Percentiles rank a stretch among this genome's conserved stretches.
These are phyloP conservation scores for Hydrochoerus hydrochaeris DNA, from an alignment of 2,113 vertebrate genomes.

Conservation along the genomic window DNA sequence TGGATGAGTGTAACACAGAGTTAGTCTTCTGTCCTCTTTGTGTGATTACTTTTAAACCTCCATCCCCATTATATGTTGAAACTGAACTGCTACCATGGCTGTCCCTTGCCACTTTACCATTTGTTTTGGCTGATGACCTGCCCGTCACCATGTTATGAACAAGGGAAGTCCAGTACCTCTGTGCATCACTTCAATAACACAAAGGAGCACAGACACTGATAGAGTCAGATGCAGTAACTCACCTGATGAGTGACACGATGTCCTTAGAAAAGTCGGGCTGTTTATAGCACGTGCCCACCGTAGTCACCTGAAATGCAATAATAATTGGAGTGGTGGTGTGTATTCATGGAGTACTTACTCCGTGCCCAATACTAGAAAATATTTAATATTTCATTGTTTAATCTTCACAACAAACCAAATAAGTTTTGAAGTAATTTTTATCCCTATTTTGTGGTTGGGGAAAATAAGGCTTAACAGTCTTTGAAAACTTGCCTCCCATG, in stretches of 20 bases:
- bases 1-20: neutral
- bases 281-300: too few species aligned
- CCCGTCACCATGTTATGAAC: neutral
- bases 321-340: neutral
- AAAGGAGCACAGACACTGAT: neutral
- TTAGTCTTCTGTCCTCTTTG: neutral
- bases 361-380: neutral
- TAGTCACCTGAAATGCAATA: neutral
- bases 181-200: neutral
- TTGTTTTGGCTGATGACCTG: constrained; percentile 31
- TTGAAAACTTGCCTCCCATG: neutral
- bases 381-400: constrained; percentile 25
- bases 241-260: neutral
- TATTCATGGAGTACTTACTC: neutral
- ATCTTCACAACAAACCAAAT: constrained; percentile 6
- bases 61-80: constrained; percentile 25
- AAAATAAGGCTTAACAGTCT: neutral
- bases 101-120: constrained; percentile 21
- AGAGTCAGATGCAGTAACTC: neutral
- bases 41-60: constrained; percentile 50
- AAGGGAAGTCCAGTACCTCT: neutral
- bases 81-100: neutral
- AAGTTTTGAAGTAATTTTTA: neutral
- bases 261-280: neutral
- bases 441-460: neutral